phyloP scores from a whole-genome alignment of 2,888 invertebrate species.

The Dione vanillae region DNA sequence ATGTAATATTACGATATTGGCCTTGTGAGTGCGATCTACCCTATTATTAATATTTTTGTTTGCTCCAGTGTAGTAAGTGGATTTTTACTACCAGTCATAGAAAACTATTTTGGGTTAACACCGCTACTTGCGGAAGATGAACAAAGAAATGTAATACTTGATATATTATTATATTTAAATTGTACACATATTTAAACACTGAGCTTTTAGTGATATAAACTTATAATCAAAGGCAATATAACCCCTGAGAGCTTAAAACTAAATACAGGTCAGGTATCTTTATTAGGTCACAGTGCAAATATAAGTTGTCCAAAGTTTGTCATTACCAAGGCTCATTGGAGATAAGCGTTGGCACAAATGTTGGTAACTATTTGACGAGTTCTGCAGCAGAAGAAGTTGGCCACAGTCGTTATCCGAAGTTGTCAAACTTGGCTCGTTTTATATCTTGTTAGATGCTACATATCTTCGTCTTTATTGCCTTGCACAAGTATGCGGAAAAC shows the following conservation, averaged over 20 bases:
- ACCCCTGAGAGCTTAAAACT: neutral
- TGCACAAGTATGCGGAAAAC: conserved; percentile 15
- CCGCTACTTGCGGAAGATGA: neutral
- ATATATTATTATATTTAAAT: neutral
- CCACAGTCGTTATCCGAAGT: conserved; percentile 27
- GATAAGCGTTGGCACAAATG: conserved; percentile 28
- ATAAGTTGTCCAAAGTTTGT: conserved; percentile 19
- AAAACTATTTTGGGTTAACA: neutral
- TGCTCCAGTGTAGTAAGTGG: too few relatives aligned
- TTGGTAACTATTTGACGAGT: conserved; percentile 29
- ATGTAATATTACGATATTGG: neutral
- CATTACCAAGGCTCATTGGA: neutral
- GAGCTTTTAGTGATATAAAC: neutral
- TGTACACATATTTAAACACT: neutral
- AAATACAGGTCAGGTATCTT: conserved; percentile 20
- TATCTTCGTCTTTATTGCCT: conserved; percentile 1
- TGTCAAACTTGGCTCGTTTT: conserved; percentile 35
- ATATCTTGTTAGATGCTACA: conserved; percentile 28
- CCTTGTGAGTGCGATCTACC: too few relatives aligned
- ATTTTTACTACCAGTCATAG: too few relatives aligned
- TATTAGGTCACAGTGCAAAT: conserved; percentile 4
- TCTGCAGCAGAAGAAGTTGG: conserved; percentile 21
- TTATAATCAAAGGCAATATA: conserved; percentile 11
- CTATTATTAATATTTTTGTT: too few relatives aligned
- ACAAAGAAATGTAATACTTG: neutral